Base-by-base conservation (phyloP, 2,113 vertebrate species). In the Plecturocebus donacophilus region DNA sequence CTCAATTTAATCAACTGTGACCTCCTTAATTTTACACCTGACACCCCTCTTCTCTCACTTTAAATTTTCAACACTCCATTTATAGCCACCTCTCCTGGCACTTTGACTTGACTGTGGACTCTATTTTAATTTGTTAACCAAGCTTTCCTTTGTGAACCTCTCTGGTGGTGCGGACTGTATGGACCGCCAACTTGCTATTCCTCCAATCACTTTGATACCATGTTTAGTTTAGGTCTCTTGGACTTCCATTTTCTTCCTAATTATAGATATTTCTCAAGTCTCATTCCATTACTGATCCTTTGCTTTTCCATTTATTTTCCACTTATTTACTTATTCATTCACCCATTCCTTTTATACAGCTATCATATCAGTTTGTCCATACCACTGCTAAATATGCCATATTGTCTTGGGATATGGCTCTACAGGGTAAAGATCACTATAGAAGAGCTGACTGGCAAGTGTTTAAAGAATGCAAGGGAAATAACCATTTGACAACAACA, bases 11-110 rank as follows among this genome's bases (percentile, higher is more conserved):
- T 32, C n/a, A 23, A 47, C 23, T 80, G 1, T 66, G 83, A 54
- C 14, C 17, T 90, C 32, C 90, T 17, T 30, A 91, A 40, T 94
- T 95, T 91, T 96, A 76, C 4, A 84, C 52, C n/a, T 90, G 17
- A 73, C 32, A 0, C 0, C 2, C 49, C 30, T 80, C 14, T 91
- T 80, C 45, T 88, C 2, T 86, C 23, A 30, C 17, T 88, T 84
- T 61, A 16, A 54, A 45, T 94, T 91, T 73, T 7, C 27, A 91
- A 2, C 11, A 58, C 13, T 61, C 13, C 10, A 38, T 79, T 85
- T 91, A 85, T 47, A 23, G 11, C n/a, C 45, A 73, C 61, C 19
- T 82, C 17, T 64, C 47, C 56, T 54, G 47, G 73, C 4, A 86
- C 54, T 87, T 92, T 93, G 16, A 30, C 12, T 85, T 23, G 27